Evolutionary conservation across 2,113 vertebrate genomes (phyloP), one percentile per base, ranked within the genome.

Genomic region (Oreotragus oreotragus): DNA sequence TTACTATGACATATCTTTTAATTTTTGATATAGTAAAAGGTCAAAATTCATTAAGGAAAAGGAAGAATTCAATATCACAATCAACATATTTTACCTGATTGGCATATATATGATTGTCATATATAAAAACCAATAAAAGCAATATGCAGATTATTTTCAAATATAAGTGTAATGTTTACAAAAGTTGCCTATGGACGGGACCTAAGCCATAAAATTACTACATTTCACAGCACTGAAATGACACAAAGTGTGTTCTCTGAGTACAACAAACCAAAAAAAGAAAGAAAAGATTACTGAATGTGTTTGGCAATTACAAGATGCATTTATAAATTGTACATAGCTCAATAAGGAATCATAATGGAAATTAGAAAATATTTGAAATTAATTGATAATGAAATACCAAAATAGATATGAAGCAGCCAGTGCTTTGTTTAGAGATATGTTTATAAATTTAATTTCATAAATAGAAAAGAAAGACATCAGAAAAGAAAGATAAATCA

Each of bases 181-280:
- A n/a, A n/a, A n/a, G 33, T 23, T 13, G 17, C 10, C 47, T 23
- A 4, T 0, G 0, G 23, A n/a, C 30, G 10, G 47, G 47, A 51
- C 17, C 30, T n/a, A 80, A 80, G 30, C 47, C 47, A 80, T n/a
- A n/a, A n/a, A n/a, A n/a, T 51, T 51, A 80, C 30, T 21, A n/a
- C 30, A 49, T 21, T 80, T 51, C 13, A 23, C 10, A 7, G 5
- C 30, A 16, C 39, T 51, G 47, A 81, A n/a, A 51, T 81, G 30
- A 81, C 19, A 80, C 47, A 51, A n/a, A 51, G 2, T 80, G 47
- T 80, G 28, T 51, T 21, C 77, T 51, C 30, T 80, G 77, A 80
- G 33, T 12, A 80, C 25, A 15, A 17, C 30, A 49, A 51, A 6
- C 6, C 45, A 33, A 33, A 80, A 80, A 49, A 3, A 33, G 10